Base-by-base conservation (phyloP, 2,113 vertebrate species). In the Zosterops japonicus region DNA sequence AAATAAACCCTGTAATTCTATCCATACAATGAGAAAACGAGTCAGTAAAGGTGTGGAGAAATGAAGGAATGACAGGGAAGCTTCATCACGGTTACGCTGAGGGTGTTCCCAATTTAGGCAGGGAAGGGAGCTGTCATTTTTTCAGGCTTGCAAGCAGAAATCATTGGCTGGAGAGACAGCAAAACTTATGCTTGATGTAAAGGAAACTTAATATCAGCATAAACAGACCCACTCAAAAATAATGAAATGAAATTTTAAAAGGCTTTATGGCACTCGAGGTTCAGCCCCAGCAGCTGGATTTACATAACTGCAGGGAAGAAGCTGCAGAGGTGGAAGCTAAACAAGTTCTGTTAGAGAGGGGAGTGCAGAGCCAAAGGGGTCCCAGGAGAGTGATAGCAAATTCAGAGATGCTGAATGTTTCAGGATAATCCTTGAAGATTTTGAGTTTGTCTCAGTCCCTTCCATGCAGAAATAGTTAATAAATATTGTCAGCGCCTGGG, bases 381-480 rank as follows among this genome's bases (percentile, higher is more conserved):
- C 80, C 35, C 70, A 39, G 47, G 84, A 61, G 95, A 78, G 31
- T 2, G 33, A 70, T 7, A 67, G 60, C 20, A 71, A 84, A 85
- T 85, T 64, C 61, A 75, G 47, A 96, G 59, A 6, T 89, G 72
- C 68, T 89, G 79, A 56, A 50, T 77, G 39, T 89, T 91, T 85
- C 76, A 60, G 87, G 49, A 44, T 55, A 67, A 72, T 81, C 83
- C 86, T 89, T 50, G 44, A 89, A 50, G 64, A 95, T 55, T 78
- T 78, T 1, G 31, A 70, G 42, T 83, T 89, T 81, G 53, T 92
- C 52, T 88, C 25, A 20, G 57, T 85, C 24, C 83, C 74, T 80
- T 87, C 87, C 72, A 35, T 85, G 65, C 35, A 83, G 74, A 78
- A 56, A 92, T 53, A 91, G 93, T 96, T 97, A 97, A 97, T 97